Conservation (phyloP, 2,113 vertebrate species). For the Bubo bubo region DNA sequence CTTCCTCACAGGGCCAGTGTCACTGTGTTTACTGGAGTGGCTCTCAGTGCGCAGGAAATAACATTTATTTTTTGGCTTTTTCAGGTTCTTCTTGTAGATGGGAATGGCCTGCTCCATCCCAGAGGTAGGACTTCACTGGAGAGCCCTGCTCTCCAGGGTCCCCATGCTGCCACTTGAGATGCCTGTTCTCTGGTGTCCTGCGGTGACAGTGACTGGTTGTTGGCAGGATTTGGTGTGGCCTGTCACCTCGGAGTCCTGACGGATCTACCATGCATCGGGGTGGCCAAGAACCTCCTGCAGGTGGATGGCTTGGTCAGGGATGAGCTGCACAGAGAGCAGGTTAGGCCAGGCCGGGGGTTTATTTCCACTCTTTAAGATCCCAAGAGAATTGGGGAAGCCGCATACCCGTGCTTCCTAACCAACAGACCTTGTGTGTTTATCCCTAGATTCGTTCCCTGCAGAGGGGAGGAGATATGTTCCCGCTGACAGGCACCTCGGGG, state of each 20-base stretch:
- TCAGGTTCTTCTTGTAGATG: constrained; percentile 93
- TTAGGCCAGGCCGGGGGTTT: constrained; percentile 47
- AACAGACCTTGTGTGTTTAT: background rate
- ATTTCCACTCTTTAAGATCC: background rate
- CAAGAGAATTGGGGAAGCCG: fast-evolving
- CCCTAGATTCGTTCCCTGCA: constrained; percentile 80
- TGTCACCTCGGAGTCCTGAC: constrained; percentile 92
- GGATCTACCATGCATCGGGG: constrained; percentile 87
- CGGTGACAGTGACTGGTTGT: background rate
- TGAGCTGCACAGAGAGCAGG: constrained; percentile 84
- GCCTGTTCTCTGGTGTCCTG: background rate
- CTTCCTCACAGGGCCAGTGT: background rate
- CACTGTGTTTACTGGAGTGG: fast-evolving
- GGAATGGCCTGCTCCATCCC: constrained; percentile 92
- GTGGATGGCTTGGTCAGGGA: constrained; percentile 85
- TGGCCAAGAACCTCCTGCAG: constrained; percentile 95
- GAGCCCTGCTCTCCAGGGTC: background rate
- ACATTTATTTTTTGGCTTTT: background rate
- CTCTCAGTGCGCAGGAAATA: background rate
- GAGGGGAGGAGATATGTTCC: constrained; percentile 83
- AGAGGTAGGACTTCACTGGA: constrained; percentile 77
- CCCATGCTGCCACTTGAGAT: background rate
- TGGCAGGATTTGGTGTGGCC: constrained; percentile 89
- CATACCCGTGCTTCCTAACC: fast-evolving
- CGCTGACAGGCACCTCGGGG: constrained; percentile 80